Evolutionary conservation across 2,113 vertebrate genomes (phyloP).

Genomic region (Entosphenus tridentatus): DNA sequence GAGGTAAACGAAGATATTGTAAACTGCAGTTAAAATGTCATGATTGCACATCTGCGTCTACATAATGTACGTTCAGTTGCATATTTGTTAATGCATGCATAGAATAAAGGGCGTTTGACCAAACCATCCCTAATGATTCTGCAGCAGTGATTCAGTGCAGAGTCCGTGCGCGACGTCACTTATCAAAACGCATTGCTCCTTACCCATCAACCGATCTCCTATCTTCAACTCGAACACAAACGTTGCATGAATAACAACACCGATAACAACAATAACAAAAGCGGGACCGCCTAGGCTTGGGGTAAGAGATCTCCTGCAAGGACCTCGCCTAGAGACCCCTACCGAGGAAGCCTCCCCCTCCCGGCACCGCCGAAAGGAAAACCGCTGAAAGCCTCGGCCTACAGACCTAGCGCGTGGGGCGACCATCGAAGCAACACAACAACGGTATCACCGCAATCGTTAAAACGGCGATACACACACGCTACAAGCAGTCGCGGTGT

Average conservation of each 20-base stretch:
- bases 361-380: constrained; percentile 2
- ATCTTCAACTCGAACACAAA: not conserved
- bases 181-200: not conserved
- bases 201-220: not conserved
- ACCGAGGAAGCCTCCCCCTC: not conserved
- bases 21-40: no score
- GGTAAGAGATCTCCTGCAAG: not conserved
- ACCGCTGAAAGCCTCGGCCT: not conserved
- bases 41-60: no score
- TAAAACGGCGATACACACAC: not conserved
- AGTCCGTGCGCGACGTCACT: not conserved
- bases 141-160: not conserved
- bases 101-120: not conserved
- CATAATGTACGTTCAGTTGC: no score
- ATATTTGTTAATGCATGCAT: not conserved
- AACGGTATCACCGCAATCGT: constrained; percentile 4
- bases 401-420: not conserved
- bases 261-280: constrained; percentile 1
- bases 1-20: no score
- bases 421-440: not conserved
- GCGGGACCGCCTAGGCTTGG: not conserved
- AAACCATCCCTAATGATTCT: not conserved
- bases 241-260: not conserved
- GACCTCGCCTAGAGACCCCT: not conserved
- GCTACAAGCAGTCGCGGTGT: not conserved